These are phyloP conservation scores for Caranx ignobilis DNA, from an alignment of 2,113 vertebrate species.

Conservation along the genomic window DNA sequence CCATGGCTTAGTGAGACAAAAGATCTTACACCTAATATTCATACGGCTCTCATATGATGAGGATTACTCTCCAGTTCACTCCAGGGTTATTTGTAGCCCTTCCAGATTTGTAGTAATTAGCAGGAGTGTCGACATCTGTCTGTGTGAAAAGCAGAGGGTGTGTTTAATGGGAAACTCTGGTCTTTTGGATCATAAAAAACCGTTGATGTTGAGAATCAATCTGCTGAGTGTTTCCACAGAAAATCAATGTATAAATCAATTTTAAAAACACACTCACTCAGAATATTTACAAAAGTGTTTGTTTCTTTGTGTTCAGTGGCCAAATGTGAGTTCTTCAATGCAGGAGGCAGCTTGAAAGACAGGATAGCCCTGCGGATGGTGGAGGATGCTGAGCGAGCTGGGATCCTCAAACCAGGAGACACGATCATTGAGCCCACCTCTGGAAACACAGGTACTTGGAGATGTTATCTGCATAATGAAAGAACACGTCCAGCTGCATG, in stretches of 20 bases:
- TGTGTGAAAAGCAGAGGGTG: background rate
- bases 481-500: too few species aligned
- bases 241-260: background rate
- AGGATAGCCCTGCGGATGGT: constrained; percentile 93
- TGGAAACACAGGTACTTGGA: constrained; percentile 88
- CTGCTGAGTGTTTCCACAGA: too few species aligned
- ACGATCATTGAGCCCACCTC: constrained; percentile 95
- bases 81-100: background rate
- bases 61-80: constrained; percentile 23
- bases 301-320: constrained; percentile 85
- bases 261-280: background rate
- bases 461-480: background rate
- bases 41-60: constrained; percentile 31
- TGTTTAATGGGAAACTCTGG: background rate
- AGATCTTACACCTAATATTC: constrained; percentile 4
- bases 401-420: constrained; percentile 89
- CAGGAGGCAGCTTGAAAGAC: constrained; percentile 93
- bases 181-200: background rate
- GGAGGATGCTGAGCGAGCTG: constrained; percentile 89
- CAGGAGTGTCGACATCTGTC: background rate
- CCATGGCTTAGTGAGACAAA: constrained; percentile 35
- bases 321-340: constrained; percentile 94
- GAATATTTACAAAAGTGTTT: background rate
- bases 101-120: background rate
- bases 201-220: too few species aligned